Evolutionary conservation across 2,797 vertebrate species (phyloP), one percentile per base, ranked within the genome.

Genomic region (Sebastes iracundus): DNA sequence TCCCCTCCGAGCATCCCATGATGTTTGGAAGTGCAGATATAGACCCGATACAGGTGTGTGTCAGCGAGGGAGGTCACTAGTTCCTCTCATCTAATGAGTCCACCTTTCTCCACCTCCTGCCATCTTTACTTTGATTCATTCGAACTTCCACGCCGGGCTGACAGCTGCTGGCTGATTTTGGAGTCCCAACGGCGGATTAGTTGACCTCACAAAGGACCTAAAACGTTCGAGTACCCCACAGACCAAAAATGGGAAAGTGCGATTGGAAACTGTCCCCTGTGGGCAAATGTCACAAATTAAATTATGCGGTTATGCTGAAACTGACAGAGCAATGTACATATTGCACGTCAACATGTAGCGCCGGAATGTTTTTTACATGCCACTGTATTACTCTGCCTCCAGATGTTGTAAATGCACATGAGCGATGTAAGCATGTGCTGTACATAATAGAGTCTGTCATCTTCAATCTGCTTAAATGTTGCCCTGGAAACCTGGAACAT

Each of bases 61-160:
- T 75, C 66, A 73, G 65, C 23, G 13, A 65, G 27, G 27, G 16
- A n/a, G 67, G 82, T 87, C 77, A 65, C n/a, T n/a, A 35, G 78
- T 49, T 80, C 60, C 49, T 62, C 69, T 27, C 55, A 25, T 81
- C 18, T 68, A 56, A 77, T 75, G 68, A 81, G 75, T 70, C 70
- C 55, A 38, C 13, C 76, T 72, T 18, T 12, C 58, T 3, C 3
- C 7, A 30, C 38, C 28, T 30, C 35, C 75, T 56, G 75, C 77
- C 82, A 71, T 75, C 79, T 84, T 80, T 35, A 58, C 33, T 86
- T 68, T 75, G 60, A 82, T 59, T 85, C 58, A 52, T 69, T 82
- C 10, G 3, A 25, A 33, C 71, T 70, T 62, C 32, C 35, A 32
- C 3, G 1, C 22, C 42, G 58, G 65, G 30, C 63, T 78, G 66